A percentile compares a stretch with the other conserved stretches of the same genome.
phyloP scores from a whole-genome alignment of 2,797 vertebrate species.

The Falco biarmicus region DNA sequence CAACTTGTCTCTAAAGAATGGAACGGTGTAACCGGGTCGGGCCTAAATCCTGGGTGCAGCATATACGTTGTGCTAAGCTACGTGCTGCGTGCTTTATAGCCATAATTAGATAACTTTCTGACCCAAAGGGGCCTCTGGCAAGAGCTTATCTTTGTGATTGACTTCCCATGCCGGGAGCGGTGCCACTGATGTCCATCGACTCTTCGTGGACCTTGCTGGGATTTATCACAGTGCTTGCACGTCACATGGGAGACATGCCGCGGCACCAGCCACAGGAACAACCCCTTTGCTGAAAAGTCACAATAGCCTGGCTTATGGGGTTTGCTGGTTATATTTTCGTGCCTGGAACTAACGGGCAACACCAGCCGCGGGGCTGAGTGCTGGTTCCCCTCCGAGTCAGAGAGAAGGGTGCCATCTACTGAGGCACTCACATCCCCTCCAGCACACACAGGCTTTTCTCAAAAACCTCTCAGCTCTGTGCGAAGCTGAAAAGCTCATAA shows the following conservation, averaged over 20 bases:
- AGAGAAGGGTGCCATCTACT: conserved; percentile 67
- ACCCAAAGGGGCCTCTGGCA: neutral
- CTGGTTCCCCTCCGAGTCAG: neutral
- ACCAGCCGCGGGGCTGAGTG: neutral
- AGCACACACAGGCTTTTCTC: neutral
- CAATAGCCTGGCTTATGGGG: neutral
- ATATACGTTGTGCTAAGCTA: neutral
- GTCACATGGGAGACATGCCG: rapidly evolving
- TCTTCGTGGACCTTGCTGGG: rapidly evolving
- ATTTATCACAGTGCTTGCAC: neutral
- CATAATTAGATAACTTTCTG: neutral
- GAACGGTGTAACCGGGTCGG: neutral
- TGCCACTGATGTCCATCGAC: neutral
- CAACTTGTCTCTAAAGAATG: neutral
- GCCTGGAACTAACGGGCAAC: neutral
- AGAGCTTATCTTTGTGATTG: neutral
- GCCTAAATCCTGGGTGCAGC: neutral
- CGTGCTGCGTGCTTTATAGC: neutral
- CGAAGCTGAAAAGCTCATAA: neutral
- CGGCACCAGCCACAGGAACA: neutral
- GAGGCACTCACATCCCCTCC: neutral
- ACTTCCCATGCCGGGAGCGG: neutral
- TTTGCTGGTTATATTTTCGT: neutral
- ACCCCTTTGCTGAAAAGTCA: neutral
- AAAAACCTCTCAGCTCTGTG: rapidly evolving